Base-by-base conservation (phyloP, 2,113 vertebrate genomes). In the Erpornis zantholeuca region DNA sequence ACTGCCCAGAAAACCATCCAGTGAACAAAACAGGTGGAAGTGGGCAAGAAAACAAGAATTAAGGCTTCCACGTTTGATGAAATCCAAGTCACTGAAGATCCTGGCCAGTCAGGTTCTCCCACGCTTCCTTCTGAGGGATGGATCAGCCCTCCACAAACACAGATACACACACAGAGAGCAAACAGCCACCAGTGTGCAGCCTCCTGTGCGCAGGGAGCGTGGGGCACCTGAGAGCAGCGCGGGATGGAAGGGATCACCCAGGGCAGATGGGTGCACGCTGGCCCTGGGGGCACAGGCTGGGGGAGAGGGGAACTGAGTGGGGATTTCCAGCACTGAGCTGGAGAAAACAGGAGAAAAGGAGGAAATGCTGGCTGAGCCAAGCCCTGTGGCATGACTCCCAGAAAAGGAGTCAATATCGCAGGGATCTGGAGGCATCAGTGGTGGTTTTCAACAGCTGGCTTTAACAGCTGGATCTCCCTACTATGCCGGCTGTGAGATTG, bases 341-440 rank as follows among this genome's bases (percentile, higher is more conserved):
- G 31, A 94, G 95, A 94, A 95, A 90, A 94, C 72, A 93, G 91
- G 16, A 12, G 0, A 86, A 83, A n/a, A 96, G 94, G 72, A 96
- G 95, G 94, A 97, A 97, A 92, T 3, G 3, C 27, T 63, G 91
- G 29, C 80, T 86, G 68, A 95, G 95, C 96, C 96, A 97, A 97
- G 86, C 47, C 24, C 6, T 14, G 56, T 95, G 94, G 96, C 96
- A 53, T 86, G 80, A 60, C 88, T 96, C 88, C 92, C 92, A 96
- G 96, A 92, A 94, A 86, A 73, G 47, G n/a, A 95, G 83, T 86
- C 95, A 75, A 86, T 97, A 96, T 92, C 56, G 0, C 63, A 59
- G 85, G 45, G 38, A 93, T 92, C 76, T 92, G 86, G 80, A 94
- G 80, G 77, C 72, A 86, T 86, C 72, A 92, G 95, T 81, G 56